A percentile compares a stretch with the other conserved stretches of the same genome.
These are phyloP conservation scores for Gymnodraco acuticeps DNA, from an alignment of 2,797 vertebrate species.

Conservation along the genomic window DNA sequence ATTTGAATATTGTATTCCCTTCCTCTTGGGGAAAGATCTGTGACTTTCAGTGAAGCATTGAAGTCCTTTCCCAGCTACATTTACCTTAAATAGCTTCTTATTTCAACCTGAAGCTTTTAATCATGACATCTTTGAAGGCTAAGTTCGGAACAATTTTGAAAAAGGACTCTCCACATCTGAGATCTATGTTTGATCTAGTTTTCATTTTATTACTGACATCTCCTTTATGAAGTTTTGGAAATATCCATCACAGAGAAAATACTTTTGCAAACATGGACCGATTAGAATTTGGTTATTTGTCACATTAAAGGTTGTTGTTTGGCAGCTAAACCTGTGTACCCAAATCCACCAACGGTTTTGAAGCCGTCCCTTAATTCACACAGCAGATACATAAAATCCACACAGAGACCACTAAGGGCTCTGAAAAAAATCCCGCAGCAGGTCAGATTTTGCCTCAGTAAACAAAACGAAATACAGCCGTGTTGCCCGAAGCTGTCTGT, in stretches of 20 bases:
- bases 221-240: background rate
- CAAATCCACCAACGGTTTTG: background rate
- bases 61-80: background rate
- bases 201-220: too few species aligned
- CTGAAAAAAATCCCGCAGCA: slow-evolving; percentile 4
- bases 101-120: background rate
- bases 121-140: background rate
- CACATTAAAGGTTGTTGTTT: background rate
- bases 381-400: background rate
- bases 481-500: background rate
- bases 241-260: background rate
- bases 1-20: too few species aligned
- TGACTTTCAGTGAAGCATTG: too few species aligned
- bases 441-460: background rate
- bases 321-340: background rate
- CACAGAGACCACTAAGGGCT: background rate
- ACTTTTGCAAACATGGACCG: background rate
- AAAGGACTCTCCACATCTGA: background rate
- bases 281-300: background rate
- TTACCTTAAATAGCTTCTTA: slow-evolving; percentile 1
- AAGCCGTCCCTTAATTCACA: background rate
- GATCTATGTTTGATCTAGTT: background rate
- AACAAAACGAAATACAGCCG: background rate
- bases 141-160: background rate
- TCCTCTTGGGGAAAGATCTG: too few species aligned